Base-by-base conservation (phyloP, 2,888 invertebrate genomes). In the Eurois occulta region DNA sequence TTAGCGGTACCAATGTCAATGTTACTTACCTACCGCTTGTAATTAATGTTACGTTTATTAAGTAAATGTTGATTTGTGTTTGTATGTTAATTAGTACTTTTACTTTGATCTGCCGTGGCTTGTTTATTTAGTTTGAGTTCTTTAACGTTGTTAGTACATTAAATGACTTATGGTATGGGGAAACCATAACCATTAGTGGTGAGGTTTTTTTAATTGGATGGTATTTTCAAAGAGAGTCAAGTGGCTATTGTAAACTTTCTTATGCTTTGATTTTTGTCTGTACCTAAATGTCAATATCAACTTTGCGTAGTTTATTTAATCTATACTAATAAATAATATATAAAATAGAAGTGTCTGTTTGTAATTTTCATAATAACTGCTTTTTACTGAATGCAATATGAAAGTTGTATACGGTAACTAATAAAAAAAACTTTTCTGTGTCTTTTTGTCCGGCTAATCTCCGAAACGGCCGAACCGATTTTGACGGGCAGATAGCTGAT, bases 1-100 rank as follows among this genome's bases (percentile, higher is more conserved):
- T 91, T 93, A 93, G 89, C 86, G 84, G 85, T 89, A 89, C 90
- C 94, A 94, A 93, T 93, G 94, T 94, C 94, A 94, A 93, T 93
- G 94, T 91, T 88, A 88, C 83, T 81, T 78, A 82, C 85, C 85
- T 83, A 88, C 84, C 72, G 83, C 67, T 77, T 67, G 73, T 77
- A 83, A 78, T 89, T 86, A 87, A 85, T 80, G 81, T 85, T 85
- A 86, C 86, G 86, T 89, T 88, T 86, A 87, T 86, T 87, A 87
- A 85, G 81, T 81, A 81, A 62, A 84, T 83, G 83, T 86, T 87
- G 86, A 81, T 80, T 85, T 81, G 72, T 78, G 78, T 75, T 77
- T 79, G 77, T 69, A 85, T 86, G 77, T 68, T 85, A 86, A 81
- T 85, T 77, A 85, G 46, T 62, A 62, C 69, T 85, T 87, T 81